A percentile compares a stretch with the other conserved stretches of the same genome.
Conservation (phyloP, 2,888 invertebrate genomes). For the Athripsodes cinereus region DNA sequence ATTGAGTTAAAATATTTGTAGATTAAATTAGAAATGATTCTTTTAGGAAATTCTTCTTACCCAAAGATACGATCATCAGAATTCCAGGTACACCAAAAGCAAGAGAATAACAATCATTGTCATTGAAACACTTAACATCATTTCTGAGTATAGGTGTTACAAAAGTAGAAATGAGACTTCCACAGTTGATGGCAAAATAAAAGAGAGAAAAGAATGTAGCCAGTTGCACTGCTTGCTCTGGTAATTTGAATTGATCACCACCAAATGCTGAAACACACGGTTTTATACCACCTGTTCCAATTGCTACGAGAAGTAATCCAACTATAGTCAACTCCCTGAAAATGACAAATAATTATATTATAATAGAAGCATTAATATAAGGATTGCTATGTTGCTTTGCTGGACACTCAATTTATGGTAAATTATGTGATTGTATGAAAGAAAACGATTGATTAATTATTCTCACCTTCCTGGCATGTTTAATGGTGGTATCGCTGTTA, state of each 20-base stretch:
- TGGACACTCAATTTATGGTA: not conserved
- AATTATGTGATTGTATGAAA: not conserved
- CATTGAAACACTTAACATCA: slow-evolving; percentile 70
- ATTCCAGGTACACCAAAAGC: slow-evolving; percentile 88
- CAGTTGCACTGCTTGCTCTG: slow-evolving; percentile 72
- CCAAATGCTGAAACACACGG: slow-evolving; percentile 95
- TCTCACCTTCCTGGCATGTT: slow-evolving; percentile 54
- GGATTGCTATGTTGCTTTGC: not conserved
- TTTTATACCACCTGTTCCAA: slow-evolving; percentile 94
- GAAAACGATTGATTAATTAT: slow-evolving; percentile 8
- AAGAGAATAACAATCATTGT: slow-evolving; percentile 71
- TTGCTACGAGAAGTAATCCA: slow-evolving; percentile 68
- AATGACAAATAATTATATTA: slow-evolving; percentile 4
- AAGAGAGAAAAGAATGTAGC: slow-evolving; percentile 89
- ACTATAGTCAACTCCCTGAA: slow-evolving; percentile 58
- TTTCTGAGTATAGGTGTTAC: slow-evolving; percentile 82
- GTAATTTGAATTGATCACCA: slow-evolving; percentile 84
- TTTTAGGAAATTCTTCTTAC: no score
- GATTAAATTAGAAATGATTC: no score
- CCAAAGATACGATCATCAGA: slow-evolving; percentile 75
- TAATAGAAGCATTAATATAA: no score
- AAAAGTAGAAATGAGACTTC: slow-evolving; percentile 82
- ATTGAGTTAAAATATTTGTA: no score
- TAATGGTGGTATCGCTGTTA: slow-evolving; percentile 58
- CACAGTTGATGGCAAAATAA: slow-evolving; percentile 90